A percentile compares a stretch with the other conserved stretches of the same genome.
These are phyloP conservation scores for Tachysurus fulvidraco DNA, from an alignment of 2,113 vertebrate species.

Conservation along the genomic window DNA sequence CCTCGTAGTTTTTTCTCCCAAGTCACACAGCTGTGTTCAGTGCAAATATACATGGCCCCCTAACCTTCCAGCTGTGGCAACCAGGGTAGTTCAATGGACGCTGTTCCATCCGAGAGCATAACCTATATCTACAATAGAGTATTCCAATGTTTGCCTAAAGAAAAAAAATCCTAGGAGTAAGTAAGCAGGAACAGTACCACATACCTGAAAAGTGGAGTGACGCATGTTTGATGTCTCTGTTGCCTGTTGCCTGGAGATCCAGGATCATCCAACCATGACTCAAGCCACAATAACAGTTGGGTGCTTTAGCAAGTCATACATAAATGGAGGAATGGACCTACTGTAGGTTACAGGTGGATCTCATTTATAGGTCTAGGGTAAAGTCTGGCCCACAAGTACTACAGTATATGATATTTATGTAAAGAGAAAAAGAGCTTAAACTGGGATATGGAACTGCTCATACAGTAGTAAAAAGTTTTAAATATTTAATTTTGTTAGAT, in stretches of 20 bases:
- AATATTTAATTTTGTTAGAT: background rate
- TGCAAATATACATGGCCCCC: constrained; percentile 66
- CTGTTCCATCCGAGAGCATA: background rate
- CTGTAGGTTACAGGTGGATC: constrained; percentile 66
- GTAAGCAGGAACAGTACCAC: background rate
- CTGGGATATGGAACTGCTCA: background rate
- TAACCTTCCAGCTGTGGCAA: constrained; percentile 58
- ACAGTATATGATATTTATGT: background rate
- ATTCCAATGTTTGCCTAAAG: background rate
- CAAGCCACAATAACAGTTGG: constrained; percentile 52
- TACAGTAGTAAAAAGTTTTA: background rate
- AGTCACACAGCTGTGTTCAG: constrained; percentile 68
- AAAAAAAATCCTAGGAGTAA: background rate
- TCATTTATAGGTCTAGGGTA: constrained; percentile 59
- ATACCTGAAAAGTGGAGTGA: constrained; percentile 46
- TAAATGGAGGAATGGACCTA: constrained; percentile 54
- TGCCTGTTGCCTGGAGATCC: constrained; percentile 50
- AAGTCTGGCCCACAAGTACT: constrained; percentile 13
- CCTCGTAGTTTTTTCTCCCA: constrained; percentile 52
- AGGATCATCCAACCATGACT: constrained; percentile 8
- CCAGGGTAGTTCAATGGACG: constrained; percentile 55
- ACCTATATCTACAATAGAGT: background rate
- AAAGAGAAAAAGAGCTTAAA: background rate
- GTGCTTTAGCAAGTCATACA: constrained; percentile 61
- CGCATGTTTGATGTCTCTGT: constrained; percentile 32